Evolutionary conservation across 2,888 invertebrate genomes (phyloP), one percentile per base, ranked within the genome.

Genomic region (Ganaspis brasiliensis): DNA sequence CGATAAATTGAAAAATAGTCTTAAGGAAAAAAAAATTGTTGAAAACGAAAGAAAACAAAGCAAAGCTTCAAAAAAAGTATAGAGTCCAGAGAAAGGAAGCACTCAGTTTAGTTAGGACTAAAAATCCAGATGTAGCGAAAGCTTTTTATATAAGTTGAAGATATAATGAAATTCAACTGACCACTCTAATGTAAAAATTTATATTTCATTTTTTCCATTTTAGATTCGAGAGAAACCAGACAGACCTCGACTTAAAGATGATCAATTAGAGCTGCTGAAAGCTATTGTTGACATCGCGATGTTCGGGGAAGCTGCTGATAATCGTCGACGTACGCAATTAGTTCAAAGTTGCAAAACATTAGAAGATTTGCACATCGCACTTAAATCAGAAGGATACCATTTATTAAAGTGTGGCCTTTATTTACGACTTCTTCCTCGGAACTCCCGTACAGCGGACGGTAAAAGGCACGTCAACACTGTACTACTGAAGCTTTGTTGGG

Each of bases 391-490:
- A 31, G 82, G 83, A 21, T 83, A 78, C 73, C 77, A 79, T 57
- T 77, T 88, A 59, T 78, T 79, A 57, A 74, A 80, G 63, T 81
- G 80, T 76, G 85, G 78, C 8, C 59, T 77, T 24, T 88, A 86
- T 78, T 73, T 84, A 16, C 79, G 83, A 0, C 81, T 86, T 6
- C 71, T 87, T 59, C 87, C 86, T 8, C 72, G 81, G 40, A 79
- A 79, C 40, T 80, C 75, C n/a, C 79, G 75, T 57, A 76, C 84
- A 19, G 49, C 61, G 45, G 85, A 88, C 77, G 87, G 86, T n/a
- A 84, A 84, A 79, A 76, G 84, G 61, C 86, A 87, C 71, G 83
- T 86, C 35, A 79, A 75, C 26, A 87, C 86, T 26, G 87, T 85
- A 31, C 85, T 87, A 84, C 79, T 81, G 0, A 77, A 77, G 49